Evolutionary conservation across 2,113 vertebrate species (phyloP).

Genomic region (Vulpes ferrilata): DNA sequence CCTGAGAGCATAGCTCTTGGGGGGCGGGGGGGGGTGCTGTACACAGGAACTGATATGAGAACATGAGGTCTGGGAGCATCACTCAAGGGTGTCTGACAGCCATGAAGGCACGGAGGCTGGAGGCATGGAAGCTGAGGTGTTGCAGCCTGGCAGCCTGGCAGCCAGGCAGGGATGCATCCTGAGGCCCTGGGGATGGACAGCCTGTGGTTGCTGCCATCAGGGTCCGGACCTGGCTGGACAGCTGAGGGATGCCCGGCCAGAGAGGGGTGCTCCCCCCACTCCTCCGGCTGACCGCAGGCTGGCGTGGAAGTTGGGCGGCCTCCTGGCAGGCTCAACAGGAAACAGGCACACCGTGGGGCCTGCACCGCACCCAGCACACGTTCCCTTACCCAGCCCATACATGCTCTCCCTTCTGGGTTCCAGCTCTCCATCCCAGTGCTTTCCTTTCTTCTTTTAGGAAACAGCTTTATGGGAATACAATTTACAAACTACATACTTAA

Average conservation of each 20-base stretch:
- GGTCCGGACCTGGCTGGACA: not conserved
- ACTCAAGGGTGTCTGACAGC: not conserved
- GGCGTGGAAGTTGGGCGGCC: not conserved
- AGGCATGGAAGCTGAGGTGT: too few species aligned
- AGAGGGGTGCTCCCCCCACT: not conserved
- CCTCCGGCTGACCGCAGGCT: not conserved
- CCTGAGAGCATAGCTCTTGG: not conserved
- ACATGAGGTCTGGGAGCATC: not conserved
- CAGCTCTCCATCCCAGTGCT: not conserved
- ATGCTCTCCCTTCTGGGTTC: not conserved
- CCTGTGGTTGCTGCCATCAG: too few species aligned
- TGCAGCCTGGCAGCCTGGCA: not conserved
- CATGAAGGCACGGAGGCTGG: rapidly evolving
- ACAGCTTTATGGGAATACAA: not conserved
- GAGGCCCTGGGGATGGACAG: not conserved
- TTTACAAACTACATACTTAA: rapidly evolving
- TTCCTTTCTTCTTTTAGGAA: not conserved
- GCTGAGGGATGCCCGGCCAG: not conserved
- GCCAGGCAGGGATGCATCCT: not conserved
- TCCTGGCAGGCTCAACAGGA: too few species aligned
- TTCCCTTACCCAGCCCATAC: not conserved
- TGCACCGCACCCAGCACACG: rapidly evolving
- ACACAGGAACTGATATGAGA: not conserved
- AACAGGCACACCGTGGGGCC: not conserved
- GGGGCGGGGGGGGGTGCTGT: not conserved